Evolutionary conservation across 2,888 invertebrate genomes (phyloP).

Genomic region (Athrips mouffetella): DNA sequence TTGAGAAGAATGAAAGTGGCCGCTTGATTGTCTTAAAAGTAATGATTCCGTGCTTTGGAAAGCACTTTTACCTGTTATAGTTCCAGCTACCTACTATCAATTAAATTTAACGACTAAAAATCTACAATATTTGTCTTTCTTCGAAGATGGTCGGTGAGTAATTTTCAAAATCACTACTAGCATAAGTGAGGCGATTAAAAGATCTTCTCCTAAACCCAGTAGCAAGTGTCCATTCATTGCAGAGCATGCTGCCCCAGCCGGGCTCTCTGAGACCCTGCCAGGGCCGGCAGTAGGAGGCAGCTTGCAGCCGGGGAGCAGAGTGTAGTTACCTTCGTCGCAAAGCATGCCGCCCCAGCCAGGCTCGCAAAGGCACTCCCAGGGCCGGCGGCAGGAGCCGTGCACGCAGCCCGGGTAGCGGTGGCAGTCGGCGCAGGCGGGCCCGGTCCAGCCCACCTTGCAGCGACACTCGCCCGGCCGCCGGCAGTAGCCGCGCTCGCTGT

Average conservation of each 20-base stretch:
- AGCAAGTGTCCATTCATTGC: neutral
- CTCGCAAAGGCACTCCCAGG: conserved; percentile 94
- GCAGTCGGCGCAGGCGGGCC: conserved; percentile 85
- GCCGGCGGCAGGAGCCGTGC: conserved; percentile 88
- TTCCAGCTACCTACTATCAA: too few species aligned
- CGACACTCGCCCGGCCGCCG: conserved; percentile 80
- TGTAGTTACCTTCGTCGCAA: conserved; percentile 88
- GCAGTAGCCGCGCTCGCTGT: conserved; percentile 90
- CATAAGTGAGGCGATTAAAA: too few species aligned
- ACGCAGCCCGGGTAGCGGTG: conserved; percentile 93
- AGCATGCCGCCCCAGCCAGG: conserved; percentile 94
- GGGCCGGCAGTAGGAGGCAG: neutral
- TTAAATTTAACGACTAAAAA: too few species aligned
- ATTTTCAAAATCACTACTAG: too few species aligned
- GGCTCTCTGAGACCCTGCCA: neutral
- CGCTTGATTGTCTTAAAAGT: too few species aligned
- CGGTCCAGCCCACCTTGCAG: conserved; percentile 94
- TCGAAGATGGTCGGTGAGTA: too few species aligned
- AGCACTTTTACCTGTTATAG: too few species aligned
- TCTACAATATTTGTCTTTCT: too few species aligned
- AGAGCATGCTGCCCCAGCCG: neutral
- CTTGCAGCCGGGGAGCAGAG: neutral
- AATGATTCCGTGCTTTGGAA: too few species aligned
- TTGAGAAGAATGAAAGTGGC: too few species aligned
- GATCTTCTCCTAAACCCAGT: neutral